These are phyloP conservation scores for Yoshiicerus persimilis DNA, from an alignment of 1,140 invertebrate species.

Conservation along the genomic window DNA sequence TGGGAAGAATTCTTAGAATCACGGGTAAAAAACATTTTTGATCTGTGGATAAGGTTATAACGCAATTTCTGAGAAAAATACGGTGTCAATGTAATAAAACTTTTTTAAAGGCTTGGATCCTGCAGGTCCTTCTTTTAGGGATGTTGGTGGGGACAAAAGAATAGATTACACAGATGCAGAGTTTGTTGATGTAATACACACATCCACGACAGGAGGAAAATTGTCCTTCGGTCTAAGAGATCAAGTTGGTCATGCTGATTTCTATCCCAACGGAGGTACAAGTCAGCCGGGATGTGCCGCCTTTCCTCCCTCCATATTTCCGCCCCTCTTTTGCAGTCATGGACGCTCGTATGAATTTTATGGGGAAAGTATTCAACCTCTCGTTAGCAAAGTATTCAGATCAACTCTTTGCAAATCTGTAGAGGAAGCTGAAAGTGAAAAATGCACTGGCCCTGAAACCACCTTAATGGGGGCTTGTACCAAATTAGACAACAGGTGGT, in stretches of 20 bases:
- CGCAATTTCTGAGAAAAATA: constrained; percentile 28
- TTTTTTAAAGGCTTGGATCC: constrained; percentile 51
- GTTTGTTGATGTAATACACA: constrained; percentile 63
- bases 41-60: constrained; percentile 41
- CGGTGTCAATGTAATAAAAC: too few relatives aligned
- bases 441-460: not conserved
- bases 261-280: constrained; percentile 62
- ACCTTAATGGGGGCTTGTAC: not conserved
- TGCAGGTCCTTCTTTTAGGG: constrained; percentile 45
- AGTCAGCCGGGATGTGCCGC: constrained; percentile 60
- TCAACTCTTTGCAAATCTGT: not conserved
- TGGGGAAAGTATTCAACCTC: not conserved
- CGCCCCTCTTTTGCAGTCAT: not conserved
- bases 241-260: constrained; percentile 62
- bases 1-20: not conserved
- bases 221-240: constrained; percentile 57
- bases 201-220: constrained; percentile 52
- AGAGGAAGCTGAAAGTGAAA: not conserved
- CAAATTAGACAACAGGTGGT: not conserved
- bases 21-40: not conserved
- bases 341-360: not conserved
- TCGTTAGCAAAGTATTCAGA: not conserved
- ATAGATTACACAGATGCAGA: constrained; percentile 57
- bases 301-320: not conserved
- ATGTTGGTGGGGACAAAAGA: constrained; percentile 56